phyloP scores from a whole-genome alignment of 1,140 invertebrate species.

The Arctopsyche grandis region DNA sequence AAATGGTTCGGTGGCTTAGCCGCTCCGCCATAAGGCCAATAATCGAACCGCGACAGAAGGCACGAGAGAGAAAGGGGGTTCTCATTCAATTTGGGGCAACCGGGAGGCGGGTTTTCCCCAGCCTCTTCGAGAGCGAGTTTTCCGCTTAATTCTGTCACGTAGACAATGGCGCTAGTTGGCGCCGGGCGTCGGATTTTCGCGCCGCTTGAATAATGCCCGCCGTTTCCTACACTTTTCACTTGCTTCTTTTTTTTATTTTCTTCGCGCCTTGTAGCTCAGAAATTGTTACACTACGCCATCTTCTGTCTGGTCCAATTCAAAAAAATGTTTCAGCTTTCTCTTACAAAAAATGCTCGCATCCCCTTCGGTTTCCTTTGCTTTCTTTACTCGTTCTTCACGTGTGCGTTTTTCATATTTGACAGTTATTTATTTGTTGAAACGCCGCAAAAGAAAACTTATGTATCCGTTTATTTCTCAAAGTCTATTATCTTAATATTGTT shows the following conservation, averaged over 20 bases:
- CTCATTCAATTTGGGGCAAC: slow-evolving; percentile 28
- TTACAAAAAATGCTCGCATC: too few relatives aligned
- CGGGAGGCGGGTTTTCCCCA: background rate
- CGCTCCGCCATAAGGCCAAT: too few relatives aligned
- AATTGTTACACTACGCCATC: slow-evolving; percentile 8
- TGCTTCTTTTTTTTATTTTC: slow-evolving; percentile 22
- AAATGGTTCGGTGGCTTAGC: too few relatives aligned
- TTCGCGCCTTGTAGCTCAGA: background rate
- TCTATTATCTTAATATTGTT: too few relatives aligned
- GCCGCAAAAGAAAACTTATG: background rate
- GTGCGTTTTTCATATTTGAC: background rate
- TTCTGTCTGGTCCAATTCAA: too few relatives aligned
- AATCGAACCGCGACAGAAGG: slow-evolving; percentile 3
- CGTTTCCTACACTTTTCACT: slow-evolving; percentile 25
- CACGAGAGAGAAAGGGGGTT: background rate
- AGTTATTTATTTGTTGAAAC: slow-evolving; percentile 1
- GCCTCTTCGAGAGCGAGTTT: slow-evolving; percentile 4
- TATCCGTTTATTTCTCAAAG: too few relatives aligned
- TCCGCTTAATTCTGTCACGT: slow-evolving; percentile 35
- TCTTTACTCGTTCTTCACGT: background rate
- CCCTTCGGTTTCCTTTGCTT: background rate
- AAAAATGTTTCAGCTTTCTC: too few relatives aligned
- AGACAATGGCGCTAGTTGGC: slow-evolving; percentile 37
- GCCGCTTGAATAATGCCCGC: slow-evolving; percentile 28
- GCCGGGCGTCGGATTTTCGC: slow-evolving; percentile 19